Evolutionary conservation across 2,888 invertebrate genomes (phyloP).

Genomic region (Resseliella maxima): DNA sequence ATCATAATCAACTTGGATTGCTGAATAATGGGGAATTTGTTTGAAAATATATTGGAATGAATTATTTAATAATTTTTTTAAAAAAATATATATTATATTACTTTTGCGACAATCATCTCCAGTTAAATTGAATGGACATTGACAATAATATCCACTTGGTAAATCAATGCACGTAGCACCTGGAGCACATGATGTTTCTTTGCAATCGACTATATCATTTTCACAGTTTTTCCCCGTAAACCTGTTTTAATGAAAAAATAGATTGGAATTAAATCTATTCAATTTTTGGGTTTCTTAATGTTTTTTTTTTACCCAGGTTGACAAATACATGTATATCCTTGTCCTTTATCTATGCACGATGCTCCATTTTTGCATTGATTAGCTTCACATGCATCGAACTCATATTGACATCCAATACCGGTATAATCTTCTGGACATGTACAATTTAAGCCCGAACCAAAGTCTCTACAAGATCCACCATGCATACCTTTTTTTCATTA

Average conservation of each 20-base stretch:
- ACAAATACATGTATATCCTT: constrained; percentile 87
- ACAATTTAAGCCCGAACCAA: constrained; percentile 94
- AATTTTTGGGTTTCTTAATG: constrained; percentile 68
- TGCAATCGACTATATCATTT: constrained; percentile 90
- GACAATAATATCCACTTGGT: constrained; percentile 91
- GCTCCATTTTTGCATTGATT: constrained; percentile 94
- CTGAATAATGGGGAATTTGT: constrained; percentile 68
- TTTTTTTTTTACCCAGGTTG: constrained; percentile 73
- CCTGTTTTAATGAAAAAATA: constrained; percentile 26
- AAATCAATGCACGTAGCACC: constrained; percentile 93
- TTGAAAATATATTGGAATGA: background rate
- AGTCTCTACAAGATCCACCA: constrained; percentile 94
- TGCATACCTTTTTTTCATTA: too few relatives aligned
- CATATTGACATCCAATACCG: constrained; percentile 92
- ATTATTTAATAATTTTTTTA: constrained; percentile 9
- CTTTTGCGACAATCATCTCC: constrained; percentile 97
- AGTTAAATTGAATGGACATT: constrained; percentile 96
- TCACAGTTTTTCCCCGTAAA: constrained; percentile 86
- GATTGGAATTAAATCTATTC: constrained; percentile 16
- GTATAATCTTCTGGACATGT: constrained; percentile 88
- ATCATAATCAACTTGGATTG: constrained; percentile 98
- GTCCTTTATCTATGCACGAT: constrained; percentile 86
- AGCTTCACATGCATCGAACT: constrained; percentile 91
- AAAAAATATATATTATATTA: constrained; percentile 68
- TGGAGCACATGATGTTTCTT: constrained; percentile 93